Base-by-base conservation (phyloP, 2,888 invertebrate genomes). In the Apomyelois bistriatella region DNA sequence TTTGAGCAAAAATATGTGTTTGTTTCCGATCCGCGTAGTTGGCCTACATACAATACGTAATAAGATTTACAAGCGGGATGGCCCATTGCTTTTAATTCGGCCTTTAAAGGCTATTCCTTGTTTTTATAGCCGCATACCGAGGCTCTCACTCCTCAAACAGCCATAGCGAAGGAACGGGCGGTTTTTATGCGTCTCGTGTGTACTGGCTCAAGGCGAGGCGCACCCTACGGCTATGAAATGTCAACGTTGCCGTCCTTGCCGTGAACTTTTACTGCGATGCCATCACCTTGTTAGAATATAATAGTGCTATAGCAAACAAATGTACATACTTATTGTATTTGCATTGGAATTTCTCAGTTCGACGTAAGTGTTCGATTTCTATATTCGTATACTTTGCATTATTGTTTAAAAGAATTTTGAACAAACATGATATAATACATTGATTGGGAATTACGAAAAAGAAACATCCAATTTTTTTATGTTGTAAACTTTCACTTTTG, bases 181-280 rank as follows among this genome's bases (percentile, higher is more conserved):
- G 13, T 32, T 40, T 50, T 50, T 50, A 50, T 40, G 32, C 15
- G 28, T 30, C 40, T 46, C 40, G 30, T 50, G 30, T 50, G 49
- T 50, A 41, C 40, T 32, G 40, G 30, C 30, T 32, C 40, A 50
- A 41, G 35, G 48, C 49, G 40, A 40, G 22, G 48, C 42, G 22
- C 43, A 42, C 53, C 53, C 42, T 43, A 30, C 32, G 9, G 38
- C 47, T 48, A 40, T 32, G 43, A 59, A 59, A 59, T 57, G 59
- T 54, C 59, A 59, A 49, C 22, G 37, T 42, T 41, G 28, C 56
- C 57, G 30, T 58, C 22, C 32, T 42, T 41, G 28, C 56, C 57
- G 30, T 58, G 58, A 58, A 58, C 60, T 58, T 58, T 59, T 47
- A 17, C 46, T 12, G 30, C 51, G 38, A 49, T 43, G 48, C 36